Evolutionary conservation across 1,140 invertebrate genomes (phyloP), one percentile per base, ranked within the genome.

Genomic region (Hyphantria cunea): DNA sequence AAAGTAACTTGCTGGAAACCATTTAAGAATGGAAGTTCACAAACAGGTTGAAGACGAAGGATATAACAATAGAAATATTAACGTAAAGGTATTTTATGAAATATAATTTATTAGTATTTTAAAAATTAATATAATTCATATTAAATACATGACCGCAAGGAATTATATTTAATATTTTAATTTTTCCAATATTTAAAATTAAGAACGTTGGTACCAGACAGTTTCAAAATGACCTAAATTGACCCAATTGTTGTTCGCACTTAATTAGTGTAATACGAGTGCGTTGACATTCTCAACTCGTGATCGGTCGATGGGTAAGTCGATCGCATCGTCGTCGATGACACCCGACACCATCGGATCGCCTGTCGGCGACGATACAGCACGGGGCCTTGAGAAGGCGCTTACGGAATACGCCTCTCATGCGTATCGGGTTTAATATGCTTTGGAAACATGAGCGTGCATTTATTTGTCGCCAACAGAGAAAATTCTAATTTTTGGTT

Each of bases 261-360:
- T 56, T 73, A 70, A 74, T 77, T 70, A 65, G 55, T 48, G 59
- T 34, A 54, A 42, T 68, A 63, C 50, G 67, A 73, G 71, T 74
- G 64, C 74, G 66, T 77, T 77, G 72, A 77, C 70, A 80, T 78
- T 72, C 70, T 70, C 59, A 32, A 61, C 60, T 73, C 68, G 70
- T 76, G 74, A 76, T 73, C 70, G 72, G 74, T 78, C 77, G 81
- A 84, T 86, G 81, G 79, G 83, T 84, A 84, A 86, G 78, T 56
- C 68, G 81, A 86, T 81, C 83, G 51, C 68, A 72, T 76, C 69
- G 67, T 67, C 47, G 37, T 39, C 37, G 53, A 8, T 34, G 76
- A 70, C 73, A 80, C 64, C 61, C 62, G 71, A 85, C 72, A 78
- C 65, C 73, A 49, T 44, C 64, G 58, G 79, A 81, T 83, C 82